phyloP scores from a whole-genome alignment of 1,140 invertebrate species.

The Sarcophaga bullata region DNA sequence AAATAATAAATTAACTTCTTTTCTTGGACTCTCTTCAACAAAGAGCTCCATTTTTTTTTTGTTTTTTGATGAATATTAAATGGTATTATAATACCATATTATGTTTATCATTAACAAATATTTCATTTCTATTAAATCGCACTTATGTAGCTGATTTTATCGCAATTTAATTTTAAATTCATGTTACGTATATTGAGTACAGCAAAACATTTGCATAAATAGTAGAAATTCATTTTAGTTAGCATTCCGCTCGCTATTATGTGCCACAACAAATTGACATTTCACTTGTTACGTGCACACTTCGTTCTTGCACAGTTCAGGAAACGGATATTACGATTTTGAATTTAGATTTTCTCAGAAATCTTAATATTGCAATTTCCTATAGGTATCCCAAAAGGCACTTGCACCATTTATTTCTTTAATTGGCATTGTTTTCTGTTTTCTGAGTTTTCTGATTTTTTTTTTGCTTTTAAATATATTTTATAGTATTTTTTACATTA shows the following conservation, averaged over 20 bases:
- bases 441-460: neutral
- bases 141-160: neutral
- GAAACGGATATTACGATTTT: slow-evolving; percentile 11
- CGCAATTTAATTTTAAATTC: neutral
- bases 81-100: neutral
- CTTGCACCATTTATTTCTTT: neutral
- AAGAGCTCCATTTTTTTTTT: neutral
- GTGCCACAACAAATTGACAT: neutral
- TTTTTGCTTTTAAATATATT: neutral
- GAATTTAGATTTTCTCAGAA: neutral
- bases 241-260: neutral
- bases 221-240: neutral
- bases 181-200: neutral
- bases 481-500: neutral
- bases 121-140: neutral
- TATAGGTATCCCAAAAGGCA: neutral
- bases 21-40: neutral
- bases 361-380: neutral
- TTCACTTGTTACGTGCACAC: neutral
- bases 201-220: neutral
- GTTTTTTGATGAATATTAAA: neutral
- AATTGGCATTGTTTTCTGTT: neutral
- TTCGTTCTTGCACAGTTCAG: neutral
- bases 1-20: neutral
- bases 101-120: neutral